These are phyloP conservation scores for Pollenia angustigena DNA, from an alignment of 2,888 invertebrate species.

Conservation along the genomic window DNA sequence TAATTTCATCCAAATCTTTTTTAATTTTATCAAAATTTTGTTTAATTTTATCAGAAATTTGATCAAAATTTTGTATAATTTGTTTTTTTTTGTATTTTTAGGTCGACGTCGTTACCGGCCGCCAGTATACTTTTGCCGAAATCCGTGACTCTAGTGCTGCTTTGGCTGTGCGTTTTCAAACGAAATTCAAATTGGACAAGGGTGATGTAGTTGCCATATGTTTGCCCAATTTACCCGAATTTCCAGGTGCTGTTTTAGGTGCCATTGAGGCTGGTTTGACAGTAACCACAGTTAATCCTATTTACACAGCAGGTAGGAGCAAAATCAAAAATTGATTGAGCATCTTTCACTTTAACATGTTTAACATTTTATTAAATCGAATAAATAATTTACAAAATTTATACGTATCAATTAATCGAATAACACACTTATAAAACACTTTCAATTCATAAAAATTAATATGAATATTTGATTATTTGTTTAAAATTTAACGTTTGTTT, in stretches of 20 bases:
- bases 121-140: slow-evolving; percentile 89
- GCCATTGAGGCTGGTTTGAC: slow-evolving; percentile 88
- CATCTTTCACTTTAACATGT: neutral
- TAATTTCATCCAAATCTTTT: neutral
- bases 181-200: slow-evolving; percentile 87
- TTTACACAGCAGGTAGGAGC: slow-evolving; percentile 87
- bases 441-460: neutral
- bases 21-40: no score
- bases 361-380: no score
- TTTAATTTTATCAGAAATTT: no score
- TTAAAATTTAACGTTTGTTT: no score
- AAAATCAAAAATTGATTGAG: slow-evolving; percentile 9
- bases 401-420: no score
- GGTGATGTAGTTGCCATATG: slow-evolving; percentile 89
- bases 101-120: slow-evolving; percentile 90
- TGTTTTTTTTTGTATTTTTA: no score
- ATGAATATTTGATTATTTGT: neutral
- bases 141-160: slow-evolving; percentile 87
- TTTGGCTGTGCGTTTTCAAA: slow-evolving; percentile 88
- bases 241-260: slow-evolving; percentile 88
- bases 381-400: no score
- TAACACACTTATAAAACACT: no score
- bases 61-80: neutral
- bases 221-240: slow-evolving; percentile 91
- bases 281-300: slow-evolving; percentile 90